Evolutionary conservation across 2,113 vertebrate genomes (phyloP), one percentile per base, ranked within the genome.

Genomic region (Callaeas wilsoni): DNA sequence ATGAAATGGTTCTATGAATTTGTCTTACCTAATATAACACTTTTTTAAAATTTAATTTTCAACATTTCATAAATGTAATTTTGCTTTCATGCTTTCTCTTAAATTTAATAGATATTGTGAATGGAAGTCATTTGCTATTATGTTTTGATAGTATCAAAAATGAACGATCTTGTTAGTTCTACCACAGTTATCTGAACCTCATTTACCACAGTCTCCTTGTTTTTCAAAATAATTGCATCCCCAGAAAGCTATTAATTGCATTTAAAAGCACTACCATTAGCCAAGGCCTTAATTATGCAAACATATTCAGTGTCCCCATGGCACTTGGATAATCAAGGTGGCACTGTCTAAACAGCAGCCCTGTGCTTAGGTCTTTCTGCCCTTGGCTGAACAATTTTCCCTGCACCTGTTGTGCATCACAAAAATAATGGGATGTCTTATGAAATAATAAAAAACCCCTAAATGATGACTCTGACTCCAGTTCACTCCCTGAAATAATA

Each of bases 171-270:
- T 47, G 7, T 70, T 75, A 60, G 56, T 50, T 74, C 21, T 83
- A 5, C 63, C n/a, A n/a, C 55, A 68, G 42, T 55, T 85, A 53
- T 77, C 69, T 56, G 47, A 71, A 90, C 56, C 35, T 89, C 63
- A 79, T 30, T 96, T 92, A 67, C 69, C 41, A 65, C 65, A 47
- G 60, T 77, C 22, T 75, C 49, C 55, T 39, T 85, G 62, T 70
- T 94, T 94, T 90, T 64, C 53, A 75, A 67, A 95, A 94, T 84
- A 84, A 89, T 89, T 50, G 6, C 87, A 53, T 91, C 50, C 85
- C 70, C 20, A 57, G 87, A 94, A 94, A 93, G 83, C 85, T 89
- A 90, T 96, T 94, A 93, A 94, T 96, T 96, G 88, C 56, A 30
- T 39, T 91, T 86, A 90, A 96, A 96, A 97, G 39, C 65, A 76